Percentiles rank a stretch among this genome's conserved stretches.
Evolutionary conservation across 1,140 invertebrate genomes (phyloP).

Genomic region (Bicyclus anynana): DNA sequence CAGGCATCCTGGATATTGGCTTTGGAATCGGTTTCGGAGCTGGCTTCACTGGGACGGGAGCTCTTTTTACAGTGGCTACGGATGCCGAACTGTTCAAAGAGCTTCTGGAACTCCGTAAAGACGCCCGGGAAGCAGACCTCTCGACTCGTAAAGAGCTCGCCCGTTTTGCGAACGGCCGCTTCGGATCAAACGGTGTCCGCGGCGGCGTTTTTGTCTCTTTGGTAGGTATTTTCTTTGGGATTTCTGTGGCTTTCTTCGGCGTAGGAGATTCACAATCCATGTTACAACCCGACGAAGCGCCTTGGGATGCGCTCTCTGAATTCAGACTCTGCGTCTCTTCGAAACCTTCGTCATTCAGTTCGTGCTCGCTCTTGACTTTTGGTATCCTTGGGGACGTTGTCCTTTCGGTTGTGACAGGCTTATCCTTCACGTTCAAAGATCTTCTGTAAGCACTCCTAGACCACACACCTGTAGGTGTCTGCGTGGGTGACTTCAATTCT

Average conservation of each 20-base stretch:
- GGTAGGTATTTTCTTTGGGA: constrained; percentile 66
- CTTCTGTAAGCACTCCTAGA: constrained; percentile 65
- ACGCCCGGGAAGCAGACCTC: constrained; percentile 78
- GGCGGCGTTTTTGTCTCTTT: constrained; percentile 65
- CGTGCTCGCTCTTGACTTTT: constrained; percentile 79
- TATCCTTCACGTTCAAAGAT: constrained; percentile 50
- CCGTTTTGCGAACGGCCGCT: constrained; percentile 50
- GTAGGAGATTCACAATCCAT: constrained; percentile 81
- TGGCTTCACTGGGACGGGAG: constrained; percentile 59
- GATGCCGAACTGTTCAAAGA: constrained; percentile 89
- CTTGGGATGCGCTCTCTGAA: constrained; percentile 89
- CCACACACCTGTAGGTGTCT: constrained; percentile 77
- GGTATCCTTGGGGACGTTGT: constrained; percentile 59
- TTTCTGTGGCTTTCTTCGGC: constrained; percentile 55
- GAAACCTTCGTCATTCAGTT: constrained; percentile 92
- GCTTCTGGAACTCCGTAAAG: constrained; percentile 87
- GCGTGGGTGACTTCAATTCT: constrained; percentile 79
- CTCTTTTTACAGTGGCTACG: constrained; percentile 85
- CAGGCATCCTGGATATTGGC: constrained; percentile 76
- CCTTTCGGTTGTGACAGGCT: constrained; percentile 35
- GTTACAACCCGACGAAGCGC: constrained; percentile 85
- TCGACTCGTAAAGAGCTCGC: constrained; percentile 62
- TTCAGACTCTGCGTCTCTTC: constrained; percentile 91
- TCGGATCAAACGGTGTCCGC: constrained; percentile 55
- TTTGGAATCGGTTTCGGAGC: constrained; percentile 58